phyloP scores from a whole-genome alignment of 2,888 invertebrate species.

The Yponomeuta malinellus region DNA sequence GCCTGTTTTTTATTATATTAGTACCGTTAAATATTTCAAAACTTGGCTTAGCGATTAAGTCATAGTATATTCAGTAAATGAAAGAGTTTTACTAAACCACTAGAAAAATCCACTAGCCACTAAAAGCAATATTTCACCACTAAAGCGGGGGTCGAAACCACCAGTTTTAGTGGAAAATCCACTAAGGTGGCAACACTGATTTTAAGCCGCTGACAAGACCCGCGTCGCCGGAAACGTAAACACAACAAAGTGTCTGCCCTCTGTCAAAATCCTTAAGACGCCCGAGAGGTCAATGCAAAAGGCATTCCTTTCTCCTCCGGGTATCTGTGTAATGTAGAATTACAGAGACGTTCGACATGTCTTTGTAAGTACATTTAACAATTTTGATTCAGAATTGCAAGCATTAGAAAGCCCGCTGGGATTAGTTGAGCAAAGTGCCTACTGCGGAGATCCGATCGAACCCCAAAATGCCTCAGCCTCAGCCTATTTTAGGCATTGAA shows the following conservation, averaged over 20 bases:
- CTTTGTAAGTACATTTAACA: neutral
- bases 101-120: too few relatives aligned
- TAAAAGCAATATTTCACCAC: too few relatives aligned
- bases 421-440: neutral
- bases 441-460: neutral
- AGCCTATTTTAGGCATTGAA: neutral
- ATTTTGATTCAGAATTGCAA: neutral
- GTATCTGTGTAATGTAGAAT: too few relatives aligned
- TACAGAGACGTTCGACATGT: neutral
- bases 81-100: too few relatives aligned
- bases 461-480: neutral
- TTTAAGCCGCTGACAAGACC: neutral
- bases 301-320: neutral
- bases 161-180: too few relatives aligned
- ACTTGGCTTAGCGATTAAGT: too few relatives aligned
- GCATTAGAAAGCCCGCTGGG: neutral
- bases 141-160: too few relatives aligned
- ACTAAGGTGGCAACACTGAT: neutral
- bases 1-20: too few relatives aligned
- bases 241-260: neutral
- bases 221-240: neutral
- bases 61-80: too few relatives aligned
- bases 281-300: neutral
- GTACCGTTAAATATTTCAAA: too few relatives aligned
- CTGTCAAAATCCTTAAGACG: neutral